Evolutionary conservation across 2,113 vertebrate genomes (phyloP).

Genomic region (Eleginops maclovinus): DNA sequence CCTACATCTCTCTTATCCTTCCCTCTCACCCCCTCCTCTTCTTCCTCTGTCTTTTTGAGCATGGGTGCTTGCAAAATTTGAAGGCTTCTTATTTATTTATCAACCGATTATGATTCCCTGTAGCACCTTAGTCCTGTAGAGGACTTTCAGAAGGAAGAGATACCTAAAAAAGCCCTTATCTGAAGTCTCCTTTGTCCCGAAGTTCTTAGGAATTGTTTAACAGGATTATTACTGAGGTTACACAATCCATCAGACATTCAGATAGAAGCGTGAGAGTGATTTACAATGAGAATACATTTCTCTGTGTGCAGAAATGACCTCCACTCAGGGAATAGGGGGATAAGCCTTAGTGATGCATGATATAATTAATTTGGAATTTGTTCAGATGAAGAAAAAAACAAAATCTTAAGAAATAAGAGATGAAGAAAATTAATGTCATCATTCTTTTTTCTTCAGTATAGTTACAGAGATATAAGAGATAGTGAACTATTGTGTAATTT

Average conservation of each 20-base stretch:
- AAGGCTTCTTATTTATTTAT: conserved; percentile 80
- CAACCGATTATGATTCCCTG: conserved; percentile 72
- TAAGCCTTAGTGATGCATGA: conserved; percentile 23
- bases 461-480: conserved; percentile 16
- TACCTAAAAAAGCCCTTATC: conserved; percentile 70
- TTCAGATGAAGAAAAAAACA: conserved; percentile 17
- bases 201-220: conserved; percentile 70
- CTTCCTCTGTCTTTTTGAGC: conserved; percentile 52
- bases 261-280: conserved; percentile 56
- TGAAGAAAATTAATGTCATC: conserved; percentile 1
- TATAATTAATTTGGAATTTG: conserved; percentile 55
- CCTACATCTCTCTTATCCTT: conserved; percentile 48
- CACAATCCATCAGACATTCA: conserved; percentile 67
- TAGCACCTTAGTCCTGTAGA: conserved; percentile 53
- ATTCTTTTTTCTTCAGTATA: conserved; percentile 16
- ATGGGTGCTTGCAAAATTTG: conserved; percentile 65
- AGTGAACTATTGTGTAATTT: background rate
- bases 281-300: conserved; percentile 62
- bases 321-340: conserved; percentile 37
- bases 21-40: conserved; percentile 14
- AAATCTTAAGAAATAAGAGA: too few relatives aligned
- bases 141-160: conserved; percentile 57
- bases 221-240: conserved; percentile 71
- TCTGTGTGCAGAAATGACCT: conserved; percentile 58
- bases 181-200: conserved; percentile 69